Conservation (phyloP, 2,797 vertebrate genomes). For the Poeciliopsis gracilis region DNA sequence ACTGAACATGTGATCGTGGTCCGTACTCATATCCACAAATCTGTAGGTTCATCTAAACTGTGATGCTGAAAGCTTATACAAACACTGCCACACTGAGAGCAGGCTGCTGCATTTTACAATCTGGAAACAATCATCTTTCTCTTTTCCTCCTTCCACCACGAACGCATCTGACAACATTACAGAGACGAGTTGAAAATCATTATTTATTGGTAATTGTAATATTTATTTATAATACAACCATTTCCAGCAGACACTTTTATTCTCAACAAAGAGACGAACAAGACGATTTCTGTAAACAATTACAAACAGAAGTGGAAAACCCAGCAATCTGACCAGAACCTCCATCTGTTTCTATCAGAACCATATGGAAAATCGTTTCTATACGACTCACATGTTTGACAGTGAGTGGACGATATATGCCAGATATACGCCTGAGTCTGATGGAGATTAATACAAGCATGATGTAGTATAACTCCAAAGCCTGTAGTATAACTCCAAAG, state of each 20-base stretch:
- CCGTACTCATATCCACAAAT: conserved; percentile 47
- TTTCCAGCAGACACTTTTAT: conserved; percentile 30
- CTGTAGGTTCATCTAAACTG: conserved; percentile 43
- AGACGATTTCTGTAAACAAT: conserved; percentile 44
- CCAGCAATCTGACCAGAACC: conserved; percentile 51
- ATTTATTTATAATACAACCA: conserved; percentile 40
- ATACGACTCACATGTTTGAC: conserved; percentile 78
- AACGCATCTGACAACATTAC: conserved; percentile 32
- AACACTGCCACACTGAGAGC: conserved; percentile 53
- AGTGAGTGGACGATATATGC: conserved; percentile 64
- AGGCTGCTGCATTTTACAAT: conserved; percentile 55
- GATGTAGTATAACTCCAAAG: conserved; percentile 46
- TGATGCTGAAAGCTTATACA: conserved; percentile 54
- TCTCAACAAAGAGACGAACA: conserved; percentile 33
- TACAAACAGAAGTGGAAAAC: conserved; percentile 47
- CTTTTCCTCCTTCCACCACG: conserved; percentile 9
- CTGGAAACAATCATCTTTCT: conserved; percentile 55
- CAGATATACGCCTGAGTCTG: conserved; percentile 62
- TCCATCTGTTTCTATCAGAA: conserved; percentile 68
- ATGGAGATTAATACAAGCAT: conserved; percentile 64
- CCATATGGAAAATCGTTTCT: conserved; percentile 73
- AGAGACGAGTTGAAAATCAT: conserved; percentile 26
- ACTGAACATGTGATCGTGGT: conserved; percentile 49
- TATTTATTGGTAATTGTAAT: conserved; percentile 33
- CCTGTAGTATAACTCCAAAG: conserved; percentile 42